Base-by-base conservation (phyloP, 2,888 invertebrate species). In the Bhutanitis thaidina region DNA sequence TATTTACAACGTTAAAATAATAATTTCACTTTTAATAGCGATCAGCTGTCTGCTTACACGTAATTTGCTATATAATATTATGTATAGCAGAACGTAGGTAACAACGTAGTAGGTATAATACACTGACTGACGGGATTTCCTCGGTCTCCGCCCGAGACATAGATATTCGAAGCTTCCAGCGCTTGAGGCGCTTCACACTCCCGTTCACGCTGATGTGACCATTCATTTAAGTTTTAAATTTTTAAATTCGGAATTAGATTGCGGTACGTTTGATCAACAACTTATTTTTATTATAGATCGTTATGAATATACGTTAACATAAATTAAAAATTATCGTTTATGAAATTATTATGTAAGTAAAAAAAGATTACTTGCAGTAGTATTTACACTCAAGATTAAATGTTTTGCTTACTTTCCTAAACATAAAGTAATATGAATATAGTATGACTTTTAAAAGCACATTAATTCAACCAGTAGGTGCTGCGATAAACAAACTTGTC, bases 11-110 rank as follows among this genome's bases (percentile, higher is more conserved):
- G 30, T 15, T 13, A 56, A 54, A 57, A 60, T 51, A 62, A 59
- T 59, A 65, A 64, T 61, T 69, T 78, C 71, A 64, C 74, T 75
- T 71, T 74, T 75, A 65, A 68, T 67, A 60, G 60, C 40, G 51
- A 51, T 51, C 85, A 85, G 84, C 84, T 85, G 83, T 71, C 68
- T 74, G 74, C 58, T 66, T 63, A 72, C 75, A 63, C 68, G 78
- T 82, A 80, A 82, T 82, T 79, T 74, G 69, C 77, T 73, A 72
- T 70, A 70, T 71, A 67, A 70, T 74, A 72, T 71, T 73, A 74
- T 71, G 65, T 77, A 75, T 63, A 76, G 64, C 67, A 68, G 61
- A 65, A 65, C 61, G 61, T 65, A 69, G 60, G 59, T 74, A 68
- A 16, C 38, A 43, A 32, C 43, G 49, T 68, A 67, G 49, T 57